Conservation (phyloP, 2,797 vertebrate species). For the Cossypha heuglini region DNA sequence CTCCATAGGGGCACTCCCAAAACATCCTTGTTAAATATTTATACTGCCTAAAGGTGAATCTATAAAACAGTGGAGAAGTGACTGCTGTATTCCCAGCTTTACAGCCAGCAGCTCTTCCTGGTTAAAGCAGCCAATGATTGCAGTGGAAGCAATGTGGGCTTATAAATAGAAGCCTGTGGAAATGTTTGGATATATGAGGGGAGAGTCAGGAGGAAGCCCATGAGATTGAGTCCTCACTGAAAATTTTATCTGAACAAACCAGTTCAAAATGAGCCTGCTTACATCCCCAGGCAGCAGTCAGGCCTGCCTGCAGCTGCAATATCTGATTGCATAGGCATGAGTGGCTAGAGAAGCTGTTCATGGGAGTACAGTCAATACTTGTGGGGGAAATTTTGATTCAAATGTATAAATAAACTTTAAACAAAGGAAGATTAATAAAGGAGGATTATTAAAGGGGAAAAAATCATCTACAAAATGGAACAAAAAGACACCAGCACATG, state of each 20-base stretch:
- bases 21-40: not conserved
- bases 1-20: not conserved
- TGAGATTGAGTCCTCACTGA: not conserved
- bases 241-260: not conserved
- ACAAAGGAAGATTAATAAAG: not conserved
- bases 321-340: not conserved
- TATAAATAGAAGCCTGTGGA: not conserved
- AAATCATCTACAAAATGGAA: not conserved
- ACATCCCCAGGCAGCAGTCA: not conserved
- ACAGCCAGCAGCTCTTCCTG: not conserved
- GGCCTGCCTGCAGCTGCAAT: not conserved
- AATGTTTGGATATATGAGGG: not conserved
- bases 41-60: not conserved
- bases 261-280: not conserved
- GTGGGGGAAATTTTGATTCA: not conserved
- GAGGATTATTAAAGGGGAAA: not conserved
- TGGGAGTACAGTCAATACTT: not conserved
- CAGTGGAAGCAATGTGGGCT: not conserved
- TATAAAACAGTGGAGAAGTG: not conserved
- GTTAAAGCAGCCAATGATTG: not conserved
- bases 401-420: not conserved
- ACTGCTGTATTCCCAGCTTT: not conserved
- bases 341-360: not conserved
- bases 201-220: not conserved
- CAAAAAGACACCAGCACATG: fast-evolving